phyloP scores from a whole-genome alignment of 2,113 vertebrate species.

The Corythaeola cristata region DNA sequence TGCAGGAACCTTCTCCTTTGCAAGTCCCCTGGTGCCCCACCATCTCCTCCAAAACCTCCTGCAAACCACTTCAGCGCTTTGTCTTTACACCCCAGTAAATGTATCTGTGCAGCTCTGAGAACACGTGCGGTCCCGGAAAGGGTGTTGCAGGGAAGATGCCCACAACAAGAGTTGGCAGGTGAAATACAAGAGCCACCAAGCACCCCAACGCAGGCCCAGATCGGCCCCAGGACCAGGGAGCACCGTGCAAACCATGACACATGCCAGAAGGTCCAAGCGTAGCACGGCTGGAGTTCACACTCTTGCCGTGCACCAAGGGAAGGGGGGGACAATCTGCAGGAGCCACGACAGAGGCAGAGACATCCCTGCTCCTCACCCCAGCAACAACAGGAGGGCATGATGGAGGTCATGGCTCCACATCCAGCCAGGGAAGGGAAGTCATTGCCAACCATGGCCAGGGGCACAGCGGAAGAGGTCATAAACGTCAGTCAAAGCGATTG shows the following conservation, averaged over 20 bases:
- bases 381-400: background rate
- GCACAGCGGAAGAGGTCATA: background rate
- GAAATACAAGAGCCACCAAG: background rate
- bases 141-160: background rate
- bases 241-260: accelerated
- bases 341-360: accelerated
- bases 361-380: background rate
- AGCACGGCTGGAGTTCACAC: background rate
- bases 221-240: background rate
- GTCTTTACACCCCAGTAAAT: background rate
- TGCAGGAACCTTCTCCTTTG: background rate
- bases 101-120: accelerated
- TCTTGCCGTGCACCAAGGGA: background rate
- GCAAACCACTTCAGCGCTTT: background rate
- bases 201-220: accelerated
- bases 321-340: background rate
- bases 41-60: background rate
- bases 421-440: background rate
- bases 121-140: accelerated
- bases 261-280: background rate
- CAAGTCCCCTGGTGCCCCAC: background rate
- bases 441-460: background rate
- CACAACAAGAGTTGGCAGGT: background rate
- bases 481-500: background rate
- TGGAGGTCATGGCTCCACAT: background rate